These are phyloP conservation scores for Neotoxoptera formosana DNA, from an alignment of 1,140 invertebrate species.

Conservation along the genomic window DNA sequence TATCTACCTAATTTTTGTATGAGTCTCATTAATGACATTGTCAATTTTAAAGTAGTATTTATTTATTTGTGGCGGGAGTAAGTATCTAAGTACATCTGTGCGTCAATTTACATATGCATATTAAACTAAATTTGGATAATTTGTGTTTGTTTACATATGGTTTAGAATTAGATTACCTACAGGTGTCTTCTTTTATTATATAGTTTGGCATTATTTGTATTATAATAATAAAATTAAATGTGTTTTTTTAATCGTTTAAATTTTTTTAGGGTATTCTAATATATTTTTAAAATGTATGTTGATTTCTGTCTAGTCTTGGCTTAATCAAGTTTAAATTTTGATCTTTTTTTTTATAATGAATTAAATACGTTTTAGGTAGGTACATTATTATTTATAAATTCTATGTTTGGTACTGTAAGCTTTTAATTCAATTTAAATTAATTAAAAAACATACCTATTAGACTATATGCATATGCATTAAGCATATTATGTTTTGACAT, in stretches of 20 bases:
- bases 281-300: not conserved
- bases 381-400: too few relatives aligned
- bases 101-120: not conserved
- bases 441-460: too few relatives aligned
- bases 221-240: not conserved
- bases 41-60: not conserved
- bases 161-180: not conserved
- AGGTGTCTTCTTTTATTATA: not conserved
- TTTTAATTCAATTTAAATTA: too few relatives aligned
- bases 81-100: not conserved
- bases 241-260: not conserved
- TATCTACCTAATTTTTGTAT: not conserved
- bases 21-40: not conserved
- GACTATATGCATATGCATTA: too few relatives aligned
- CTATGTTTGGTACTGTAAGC: too few relatives aligned
- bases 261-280: not conserved
- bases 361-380: too few relatives aligned
- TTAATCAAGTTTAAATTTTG: not conserved
- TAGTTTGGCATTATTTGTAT: not conserved
- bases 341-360: not conserved
- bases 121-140: conserved; percentile 8
- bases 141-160: not conserved
- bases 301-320: not conserved
- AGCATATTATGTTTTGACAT: not conserved
- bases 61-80: too few relatives aligned